Evolutionary conservation across 2,113 vertebrate species (phyloP), one percentile per base, ranked within the genome.

Genomic region (Zosterops borbonicus): DNA sequence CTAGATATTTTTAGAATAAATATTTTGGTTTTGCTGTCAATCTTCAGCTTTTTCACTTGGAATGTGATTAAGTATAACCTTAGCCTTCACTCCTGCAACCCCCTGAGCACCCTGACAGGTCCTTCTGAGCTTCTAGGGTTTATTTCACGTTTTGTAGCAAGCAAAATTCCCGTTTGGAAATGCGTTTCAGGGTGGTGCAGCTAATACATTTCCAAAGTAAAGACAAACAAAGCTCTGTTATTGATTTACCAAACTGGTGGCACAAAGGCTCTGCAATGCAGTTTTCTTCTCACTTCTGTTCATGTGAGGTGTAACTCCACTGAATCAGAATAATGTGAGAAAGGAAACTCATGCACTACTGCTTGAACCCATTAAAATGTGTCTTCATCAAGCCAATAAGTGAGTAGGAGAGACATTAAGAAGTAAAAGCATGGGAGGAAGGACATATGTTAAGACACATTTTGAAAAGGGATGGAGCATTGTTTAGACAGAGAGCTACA

Each of bases 401-500:
- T 95, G 95, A 96, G 93, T 96, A 94, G 95, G 95, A 96, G 94
- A 95, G 93, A 89, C 92, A 96, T 93, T 96, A 96, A 95, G 95
- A 95, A 96, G 69, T 65, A 95, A 91, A 96, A 95, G 94, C 94
- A 97, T 95, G 94, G 93, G 95, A 97, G 95, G 95, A 95, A 96
- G 96, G 96, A 96, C 96, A 97, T 97, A 97, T 95, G 96, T 95
- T 97, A 94, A 96, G 93, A 95, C 90, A 96, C 89, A 94, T 96
- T 96, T 94, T 94, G 92, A 94, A 90, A 90, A 96, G 90, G 95
- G 93, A 96, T 96, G 80, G 92, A 90, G 94, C 80, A 97, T 96
- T 94, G 95, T 95, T 95, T 96, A 96, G 92, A 96, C 92, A 96
- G 96, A 93, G 94, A 94, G 90, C 90, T 96, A 82, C 79, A 53